Base-by-base conservation (phyloP, 2,797 vertebrate species). In the Gephyroberyx darwinii region DNA sequence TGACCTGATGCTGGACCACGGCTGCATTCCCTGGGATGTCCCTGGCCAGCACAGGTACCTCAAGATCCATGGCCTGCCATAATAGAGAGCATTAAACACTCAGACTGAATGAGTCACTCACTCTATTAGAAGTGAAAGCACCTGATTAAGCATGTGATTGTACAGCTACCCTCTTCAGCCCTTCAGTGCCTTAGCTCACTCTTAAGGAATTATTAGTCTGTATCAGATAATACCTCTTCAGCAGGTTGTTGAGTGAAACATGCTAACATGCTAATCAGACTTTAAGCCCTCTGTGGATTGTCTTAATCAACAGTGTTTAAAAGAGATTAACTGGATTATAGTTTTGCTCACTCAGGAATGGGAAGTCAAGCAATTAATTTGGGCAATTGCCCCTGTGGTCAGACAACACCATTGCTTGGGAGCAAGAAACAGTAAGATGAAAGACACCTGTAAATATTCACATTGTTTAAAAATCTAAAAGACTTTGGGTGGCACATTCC, bases 61-160 rank as follows among this genome's bases (percentile, higher is more conserved):
- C 90, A 52, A 99, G 91, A 85, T 97, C 94, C 98, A 99, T 99
- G 7, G 98, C 97, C 98, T 99, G 71, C 66, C n/a, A 51, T 54
- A 77, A 78, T 45, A 88, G 10, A 84, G 47, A 81, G 66, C n/a
- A 74, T 61, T 14, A 62, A 58, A 70, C 12, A 39, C 7, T 35
- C 5, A 55, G 14, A 72, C 14, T 37, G 64, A 16, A 12, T 16
- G 14, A 54, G 14, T 20, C 30, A 52, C 53, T 35, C 30, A 5
- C 5, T 22, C 35, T 43, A 45, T 31, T 22, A 33, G 2, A 0
- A 48, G n/a, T 20, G 45, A 57, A 69, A 22, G 2, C 67, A 57
- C 55, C 20, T 22, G 31, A 66, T 37, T 53, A 74, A 45, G 17
- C 12, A 31, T 47, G 55, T 50, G 54, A 56, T 30, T 48, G 33